phyloP scores from a whole-genome alignment of 2,113 vertebrate genomes.

The Anguilla rostrata region DNA sequence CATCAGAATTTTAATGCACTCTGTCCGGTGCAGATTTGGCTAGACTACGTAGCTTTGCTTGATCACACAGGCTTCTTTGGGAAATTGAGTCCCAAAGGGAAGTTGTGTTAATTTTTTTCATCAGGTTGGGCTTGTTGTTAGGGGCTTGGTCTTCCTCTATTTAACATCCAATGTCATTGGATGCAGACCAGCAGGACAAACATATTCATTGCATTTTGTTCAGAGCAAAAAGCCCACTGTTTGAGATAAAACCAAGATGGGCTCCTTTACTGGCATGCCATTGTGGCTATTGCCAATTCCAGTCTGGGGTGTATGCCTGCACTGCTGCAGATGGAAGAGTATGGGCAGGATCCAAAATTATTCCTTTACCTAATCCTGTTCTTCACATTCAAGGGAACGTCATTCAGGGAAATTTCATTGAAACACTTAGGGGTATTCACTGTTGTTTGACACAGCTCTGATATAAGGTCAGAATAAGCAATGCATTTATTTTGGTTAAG shows the following conservation, averaged over 20 bases:
- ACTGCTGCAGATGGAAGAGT: slow-evolving; percentile 42
- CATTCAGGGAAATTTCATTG: slow-evolving; percentile 9
- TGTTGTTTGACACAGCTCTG: not conserved
- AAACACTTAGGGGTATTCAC: not conserved
- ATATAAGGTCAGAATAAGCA: not conserved
- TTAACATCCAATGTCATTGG: not conserved
- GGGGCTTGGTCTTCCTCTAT: slow-evolving; percentile 1
- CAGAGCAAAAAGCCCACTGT: slow-evolving; percentile 46
- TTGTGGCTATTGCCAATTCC: slow-evolving; percentile 51
- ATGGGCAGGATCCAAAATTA: slow-evolving; percentile 6
- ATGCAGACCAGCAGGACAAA: not conserved
- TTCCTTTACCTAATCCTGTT: slow-evolving; percentile 9
- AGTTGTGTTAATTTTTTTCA: not conserved
- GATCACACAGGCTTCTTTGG: not conserved
- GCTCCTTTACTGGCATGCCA: slow-evolving; percentile 48
- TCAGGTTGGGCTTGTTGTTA: not conserved
- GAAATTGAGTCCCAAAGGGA: not conserved
- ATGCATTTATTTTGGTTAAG: not conserved
- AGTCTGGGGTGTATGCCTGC: slow-evolving; percentile 46
- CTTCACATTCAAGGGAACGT: not conserved
- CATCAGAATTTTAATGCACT: slow-evolving; percentile 14
- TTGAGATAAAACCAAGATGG: slow-evolving; percentile 58
- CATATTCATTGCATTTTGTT: too few relatives aligned
- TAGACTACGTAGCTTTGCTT: not conserved
- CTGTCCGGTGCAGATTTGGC: not conserved